Conservation (phyloP, 1,140 invertebrate species). For the Hylaeus anthracinus region DNA sequence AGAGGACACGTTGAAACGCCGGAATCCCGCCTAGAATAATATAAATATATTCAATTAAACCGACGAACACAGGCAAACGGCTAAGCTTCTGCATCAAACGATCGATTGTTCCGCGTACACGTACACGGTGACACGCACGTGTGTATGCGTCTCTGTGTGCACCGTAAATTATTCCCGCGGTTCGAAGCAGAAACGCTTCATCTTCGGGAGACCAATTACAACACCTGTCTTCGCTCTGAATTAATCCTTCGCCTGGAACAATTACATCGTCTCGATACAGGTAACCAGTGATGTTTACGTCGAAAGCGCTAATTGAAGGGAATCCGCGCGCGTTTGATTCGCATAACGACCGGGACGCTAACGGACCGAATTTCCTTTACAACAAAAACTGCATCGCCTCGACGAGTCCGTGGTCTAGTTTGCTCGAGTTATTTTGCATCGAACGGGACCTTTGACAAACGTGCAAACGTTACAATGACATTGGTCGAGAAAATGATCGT, state of each 20-base stretch:
- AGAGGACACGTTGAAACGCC: not conserved
- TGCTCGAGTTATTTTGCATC: not conserved
- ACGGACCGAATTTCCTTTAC: not conserved
- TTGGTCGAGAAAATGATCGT: not conserved
- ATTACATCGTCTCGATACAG: slow-evolving; percentile 22
- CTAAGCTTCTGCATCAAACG: slow-evolving; percentile 30
- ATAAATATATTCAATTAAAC: slow-evolving; percentile 53
- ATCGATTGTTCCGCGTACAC: slow-evolving; percentile 1
- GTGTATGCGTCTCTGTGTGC: not conserved
- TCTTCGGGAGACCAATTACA: slow-evolving; percentile 26
- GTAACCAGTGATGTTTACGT: not conserved
- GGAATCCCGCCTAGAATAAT: slow-evolving; percentile 33
- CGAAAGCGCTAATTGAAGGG: slow-evolving; percentile 11
- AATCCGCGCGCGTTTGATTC: not conserved
- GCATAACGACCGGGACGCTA: not conserved
- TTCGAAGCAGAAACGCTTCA: not conserved
- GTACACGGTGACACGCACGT: not conserved
- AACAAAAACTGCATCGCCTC: not conserved
- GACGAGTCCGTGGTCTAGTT: not conserved
- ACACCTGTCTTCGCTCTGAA: not conserved
- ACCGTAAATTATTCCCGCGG: slow-evolving; percentile 30
- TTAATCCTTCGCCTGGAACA: slow-evolving; percentile 13
- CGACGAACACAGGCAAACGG: not conserved
- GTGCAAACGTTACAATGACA: not conserved
- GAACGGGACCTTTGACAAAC: slow-evolving; percentile 1